Base-by-base conservation (phyloP, 2,797 vertebrate species). In the Anabacerthia variegaticeps region DNA sequence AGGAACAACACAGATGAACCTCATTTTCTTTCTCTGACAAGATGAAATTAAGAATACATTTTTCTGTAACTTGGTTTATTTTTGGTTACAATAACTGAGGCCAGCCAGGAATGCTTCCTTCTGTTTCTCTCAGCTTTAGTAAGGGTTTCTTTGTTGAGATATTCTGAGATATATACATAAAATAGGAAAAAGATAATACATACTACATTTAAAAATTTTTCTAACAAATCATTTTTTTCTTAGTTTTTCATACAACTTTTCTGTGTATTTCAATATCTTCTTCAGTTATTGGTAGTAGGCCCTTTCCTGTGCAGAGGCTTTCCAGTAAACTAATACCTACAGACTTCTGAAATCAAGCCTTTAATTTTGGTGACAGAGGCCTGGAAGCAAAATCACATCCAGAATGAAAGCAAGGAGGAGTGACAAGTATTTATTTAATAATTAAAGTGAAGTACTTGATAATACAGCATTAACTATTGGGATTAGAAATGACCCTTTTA, bases 11-110 rank as follows among this genome's bases (percentile, higher is more conserved):
- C 30, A 82, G 71, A 73, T 79, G 39, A 95, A 76, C n/a, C 63
- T 87, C 9, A 74, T 93, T 92, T 94, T 95, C 74, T 85, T 91
- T 88, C 26, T 63, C 15, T 73, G 41, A 74, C 59, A 85, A 66
- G 79, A 79, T 59, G 55, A 95, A 95, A 92, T 83, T 85, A 82
- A 83, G 89, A 88, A 61, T 65, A 76, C 27, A 26, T 77, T 86
- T 91, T 92, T 73, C 67, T 89, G 28, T 94, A 74, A 77, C 17
- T 79, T 59, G 20, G 21, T 79, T 82, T 89, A 62, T 82, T 91
- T 89, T 92, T 73, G 3, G 32, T 93, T 62, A 26, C 30, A 79
- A n/a, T 75, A 91, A 62, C 65, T 79, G 66, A 78, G 68, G 36
- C 43, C 36, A 84, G 49, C 56, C 34, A 81, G 36, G 36, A 86